These are phyloP conservation scores for Gorsachius goisagi DNA, from an alignment of 2,113 vertebrate genomes.

Conservation along the genomic window DNA sequence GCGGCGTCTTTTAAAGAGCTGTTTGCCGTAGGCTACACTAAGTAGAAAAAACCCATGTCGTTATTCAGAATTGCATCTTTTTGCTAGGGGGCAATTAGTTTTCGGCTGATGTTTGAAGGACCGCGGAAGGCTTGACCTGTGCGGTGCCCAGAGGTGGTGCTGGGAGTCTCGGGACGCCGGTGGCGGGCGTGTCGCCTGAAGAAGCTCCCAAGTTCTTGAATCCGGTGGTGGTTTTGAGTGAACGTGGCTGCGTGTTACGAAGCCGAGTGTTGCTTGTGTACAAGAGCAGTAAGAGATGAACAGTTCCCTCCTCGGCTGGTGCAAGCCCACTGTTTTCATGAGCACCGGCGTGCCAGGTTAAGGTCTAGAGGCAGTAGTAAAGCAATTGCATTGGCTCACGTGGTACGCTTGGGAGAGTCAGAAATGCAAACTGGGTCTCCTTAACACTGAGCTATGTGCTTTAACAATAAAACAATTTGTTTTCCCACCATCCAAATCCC, in stretches of 20 bases:
- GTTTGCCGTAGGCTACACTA: neutral
- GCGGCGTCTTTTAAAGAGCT: neutral
- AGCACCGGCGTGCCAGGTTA: rapidly evolving
- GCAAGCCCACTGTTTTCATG: neutral
- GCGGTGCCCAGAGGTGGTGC: neutral
- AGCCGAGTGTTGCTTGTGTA: neutral
- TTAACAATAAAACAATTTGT: neutral
- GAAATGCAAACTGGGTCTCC: neutral
- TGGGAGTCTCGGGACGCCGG: rapidly evolving
- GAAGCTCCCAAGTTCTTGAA: neutral
- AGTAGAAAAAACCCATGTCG: neutral
- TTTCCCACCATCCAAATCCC: slow-evolving; percentile 1
- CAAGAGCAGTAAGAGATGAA: neutral
- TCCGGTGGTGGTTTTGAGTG: neutral
- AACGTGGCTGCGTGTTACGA: neutral
- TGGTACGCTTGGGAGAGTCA: neutral
- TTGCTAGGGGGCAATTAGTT: rapidly evolving
- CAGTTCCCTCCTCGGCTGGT: neutral
- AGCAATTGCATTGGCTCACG: neutral
- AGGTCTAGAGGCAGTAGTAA: neutral
- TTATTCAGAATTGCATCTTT: neutral
- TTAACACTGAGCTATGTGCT: neutral
- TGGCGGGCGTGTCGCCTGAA: rapidly evolving
- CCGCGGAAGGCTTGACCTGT: neutral
- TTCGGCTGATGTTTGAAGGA: neutral